phyloP scores from a whole-genome alignment of 2,888 invertebrate species.

The Lomographa bimaculata region DNA sequence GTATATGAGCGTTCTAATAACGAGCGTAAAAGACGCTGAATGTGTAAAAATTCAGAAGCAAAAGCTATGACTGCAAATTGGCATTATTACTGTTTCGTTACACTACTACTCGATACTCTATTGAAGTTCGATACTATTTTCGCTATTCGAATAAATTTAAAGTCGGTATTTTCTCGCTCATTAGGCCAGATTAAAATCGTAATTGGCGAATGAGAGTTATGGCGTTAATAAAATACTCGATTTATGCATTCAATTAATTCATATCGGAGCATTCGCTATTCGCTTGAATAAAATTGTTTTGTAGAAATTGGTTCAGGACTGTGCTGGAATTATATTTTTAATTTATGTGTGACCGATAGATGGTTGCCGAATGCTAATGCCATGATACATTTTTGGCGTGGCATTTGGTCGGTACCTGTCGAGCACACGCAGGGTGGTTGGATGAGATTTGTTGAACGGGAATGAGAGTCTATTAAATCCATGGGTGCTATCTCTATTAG shows the following conservation, averaged over 20 bases:
- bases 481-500: no score
- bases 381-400: no score
- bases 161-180: constrained; percentile 10
- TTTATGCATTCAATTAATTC: not conserved
- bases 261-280: no score
- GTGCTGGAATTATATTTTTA: not conserved
- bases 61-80: constrained; percentile 28
- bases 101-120: constrained; percentile 17
- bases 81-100: constrained; percentile 10
- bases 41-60: no score
- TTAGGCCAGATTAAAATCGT: constrained; percentile 16
- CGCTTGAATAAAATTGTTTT: not conserved
- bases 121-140: constrained; percentile 3
- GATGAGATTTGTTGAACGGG: no score
- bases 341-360: no score
- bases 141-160: constrained; percentile 9
- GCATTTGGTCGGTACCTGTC: no score
- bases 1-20: no score
- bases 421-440: no score
- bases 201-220: constrained; percentile 7
- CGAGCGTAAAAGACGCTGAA: no score
- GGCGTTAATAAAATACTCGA: not conserved
- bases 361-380: no score
- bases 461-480: no score
- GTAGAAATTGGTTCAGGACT: not conserved